Evolutionary conservation across 2,888 invertebrate species (phyloP).

Genomic region (Nipponacmea schrenckii): DNA sequence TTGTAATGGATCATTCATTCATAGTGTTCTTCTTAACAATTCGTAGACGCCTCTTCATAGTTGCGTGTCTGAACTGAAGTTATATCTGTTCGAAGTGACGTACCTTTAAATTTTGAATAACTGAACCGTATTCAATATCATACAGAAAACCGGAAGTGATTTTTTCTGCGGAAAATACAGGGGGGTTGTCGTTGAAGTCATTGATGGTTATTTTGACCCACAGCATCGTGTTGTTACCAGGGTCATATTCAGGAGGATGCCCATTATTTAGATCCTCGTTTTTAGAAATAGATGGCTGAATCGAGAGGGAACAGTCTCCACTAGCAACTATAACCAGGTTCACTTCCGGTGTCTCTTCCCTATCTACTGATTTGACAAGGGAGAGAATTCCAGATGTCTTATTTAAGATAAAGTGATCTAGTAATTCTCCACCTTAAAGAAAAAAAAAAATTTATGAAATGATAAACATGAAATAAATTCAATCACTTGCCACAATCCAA

Average conservation of each 20-base stretch:
- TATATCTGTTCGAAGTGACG: not conserved
- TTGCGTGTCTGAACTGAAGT: too few relatives aligned
- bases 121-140: constrained; percentile 86
- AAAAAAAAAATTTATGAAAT: not conserved
- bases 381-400: constrained; percentile 32
- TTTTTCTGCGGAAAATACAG: constrained; percentile 79
- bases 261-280: constrained; percentile 13
- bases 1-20: too few relatives aligned
- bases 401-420: constrained; percentile 31
- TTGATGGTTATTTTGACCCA: constrained; percentile 71
- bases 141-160: constrained; percentile 97
- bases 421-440: constrained; percentile 34
- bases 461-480: not conserved
- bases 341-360: constrained; percentile 37
- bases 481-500: too few relatives aligned
- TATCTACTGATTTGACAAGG: constrained; percentile 38
- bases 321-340: constrained; percentile 50
- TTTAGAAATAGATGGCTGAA: not conserved
- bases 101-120: constrained; percentile 51
- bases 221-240: constrained; percentile 40
- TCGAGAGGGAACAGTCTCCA: constrained; percentile 38
- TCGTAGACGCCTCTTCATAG: too few relatives aligned
- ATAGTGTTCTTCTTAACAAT: too few relatives aligned
- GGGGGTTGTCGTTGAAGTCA: constrained; percentile 92
- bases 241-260: constrained; percentile 27